Base-by-base conservation (phyloP, 2,888 invertebrate genomes). In the Strigamia transsilvanica region DNA sequence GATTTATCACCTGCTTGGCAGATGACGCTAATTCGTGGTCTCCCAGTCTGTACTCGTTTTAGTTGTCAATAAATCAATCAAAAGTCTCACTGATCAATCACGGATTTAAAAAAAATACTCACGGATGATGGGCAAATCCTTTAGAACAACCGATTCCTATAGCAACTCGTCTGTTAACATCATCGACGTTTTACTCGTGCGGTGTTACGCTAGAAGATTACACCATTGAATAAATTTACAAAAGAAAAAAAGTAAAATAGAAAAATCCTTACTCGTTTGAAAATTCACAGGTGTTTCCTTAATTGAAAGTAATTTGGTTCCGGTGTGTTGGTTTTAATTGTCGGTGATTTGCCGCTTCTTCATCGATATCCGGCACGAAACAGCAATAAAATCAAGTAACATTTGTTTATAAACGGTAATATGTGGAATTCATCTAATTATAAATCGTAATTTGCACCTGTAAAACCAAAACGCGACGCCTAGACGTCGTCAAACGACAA, bases 321-420 rank as follows among this genome's bases (percentile, higher is more conserved):
- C 10, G 18, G 61, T 61, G 61, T 23, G 61, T 61, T 21, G 61
- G 61, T 61, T 61, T 61, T 61, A 61, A 61, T 61, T 61, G 61
- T 61, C 61, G 61, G 61, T 61, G 61, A 61, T 61, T 61, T 61
- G 61, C 61, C 61, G 61, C 61, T 61, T 61, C 61, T 61, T 61
- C 61, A 61, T 61, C 61, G 61, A 61, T 61, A 61, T 61, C 61
- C 61, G 61, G 13, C 61, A 61, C 61, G 23, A 61, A 61, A 61
- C 21, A 61, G 61, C 9, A 23, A 61, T 61, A 61, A 61, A 61
- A 21, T 18, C 1, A 12, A 15, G 21, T 18, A 61, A 61, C 61
- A 61, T 61, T 61, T 61, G 61, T 61, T 61, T 61, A 61, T 61
- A 46, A 46, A 46, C 46, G 46, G 46, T 46, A 46, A n/a, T 46